Evolutionary conservation across 37 sponge, comb jelly and placozoan genomes (phyloP).

Genomic region (Mnemiopsis leidyi): DNA sequence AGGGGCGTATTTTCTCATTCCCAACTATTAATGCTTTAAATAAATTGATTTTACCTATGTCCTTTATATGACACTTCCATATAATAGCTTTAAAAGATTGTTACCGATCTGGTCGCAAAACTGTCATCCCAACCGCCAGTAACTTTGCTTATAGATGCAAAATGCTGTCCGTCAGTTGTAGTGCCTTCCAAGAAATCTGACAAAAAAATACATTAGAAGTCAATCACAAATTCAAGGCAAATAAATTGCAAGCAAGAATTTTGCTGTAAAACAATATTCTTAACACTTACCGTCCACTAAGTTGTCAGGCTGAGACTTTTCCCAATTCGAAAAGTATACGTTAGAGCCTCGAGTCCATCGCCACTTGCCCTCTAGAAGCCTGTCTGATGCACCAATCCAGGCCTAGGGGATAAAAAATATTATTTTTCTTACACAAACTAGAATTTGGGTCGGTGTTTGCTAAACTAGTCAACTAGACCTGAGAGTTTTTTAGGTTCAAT

Average conservation of each 20-base stretch:
- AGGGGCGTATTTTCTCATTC: no score
- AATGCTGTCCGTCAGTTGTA: not conserved
- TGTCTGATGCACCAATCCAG: slow-evolving; percentile 1
- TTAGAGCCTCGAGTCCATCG: not conserved
- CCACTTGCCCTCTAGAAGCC: not conserved
- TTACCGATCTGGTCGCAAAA: not conserved
- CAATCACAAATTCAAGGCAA: not conserved
- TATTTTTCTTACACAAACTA: no score
- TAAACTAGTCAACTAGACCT: no score
- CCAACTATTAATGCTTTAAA: no score
- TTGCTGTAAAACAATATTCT: not conserved
- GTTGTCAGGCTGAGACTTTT: slow-evolving; percentile 27
- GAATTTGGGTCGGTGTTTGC: no score
- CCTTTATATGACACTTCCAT: not conserved
- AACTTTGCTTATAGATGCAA: not conserved
- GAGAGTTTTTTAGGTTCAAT: no score
- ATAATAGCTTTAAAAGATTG: no score
- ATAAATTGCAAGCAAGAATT: no score
- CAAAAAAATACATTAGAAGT: not conserved
- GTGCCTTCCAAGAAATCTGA: not conserved
- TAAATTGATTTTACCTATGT: no score
- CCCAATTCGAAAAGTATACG: not conserved
- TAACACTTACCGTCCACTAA: not conserved
- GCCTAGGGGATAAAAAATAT: no score
- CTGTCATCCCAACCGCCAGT: slow-evolving; percentile 24